Evolutionary conservation across 2,797 vertebrate genomes (phyloP).

Genomic region (Decapterus maruadsi): DNA sequence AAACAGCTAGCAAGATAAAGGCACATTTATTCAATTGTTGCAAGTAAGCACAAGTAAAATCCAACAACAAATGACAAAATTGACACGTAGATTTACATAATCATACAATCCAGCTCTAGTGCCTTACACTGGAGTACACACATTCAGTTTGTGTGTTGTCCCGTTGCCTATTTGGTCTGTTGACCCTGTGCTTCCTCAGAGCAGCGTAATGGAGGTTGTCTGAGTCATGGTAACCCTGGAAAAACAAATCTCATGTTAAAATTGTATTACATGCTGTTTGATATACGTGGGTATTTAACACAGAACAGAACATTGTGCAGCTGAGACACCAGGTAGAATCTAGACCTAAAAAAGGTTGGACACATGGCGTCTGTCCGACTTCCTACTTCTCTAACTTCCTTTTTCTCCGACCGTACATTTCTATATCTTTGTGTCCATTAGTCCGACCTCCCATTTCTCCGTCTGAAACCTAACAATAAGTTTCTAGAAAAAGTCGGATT

Average conservation of each 20-base stretch:
- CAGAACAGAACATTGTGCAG: neutral
- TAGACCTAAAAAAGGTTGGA: neutral
- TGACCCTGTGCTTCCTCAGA: neutral
- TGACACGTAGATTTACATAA: too few relatives aligned
- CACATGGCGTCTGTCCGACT: too few relatives aligned
- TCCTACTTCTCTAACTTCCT: too few relatives aligned
- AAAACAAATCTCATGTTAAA: neutral
- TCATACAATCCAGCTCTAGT: conserved; percentile 12
- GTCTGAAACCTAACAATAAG: too few relatives aligned
- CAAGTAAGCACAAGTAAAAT: neutral
- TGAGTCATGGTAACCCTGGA: neutral
- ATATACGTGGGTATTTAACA: neutral
- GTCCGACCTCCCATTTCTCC: too few relatives aligned
- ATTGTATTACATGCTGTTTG: neutral
- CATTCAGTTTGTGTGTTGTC: neutral
- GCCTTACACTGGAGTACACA: conserved; percentile 41
- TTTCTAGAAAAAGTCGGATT: too few relatives aligned
- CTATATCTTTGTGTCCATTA: too few relatives aligned
- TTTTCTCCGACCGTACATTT: too few relatives aligned
- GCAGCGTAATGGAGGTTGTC: conserved; percentile 36
- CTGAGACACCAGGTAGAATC: neutral
- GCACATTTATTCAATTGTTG: too few relatives aligned
- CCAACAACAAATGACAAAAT: neutral
- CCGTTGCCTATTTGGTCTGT: conserved; percentile 4
- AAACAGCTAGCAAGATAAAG: neutral